Evolutionary conservation across 2,113 vertebrate genomes (phyloP).

Genomic region (Gobius niger): DNA sequence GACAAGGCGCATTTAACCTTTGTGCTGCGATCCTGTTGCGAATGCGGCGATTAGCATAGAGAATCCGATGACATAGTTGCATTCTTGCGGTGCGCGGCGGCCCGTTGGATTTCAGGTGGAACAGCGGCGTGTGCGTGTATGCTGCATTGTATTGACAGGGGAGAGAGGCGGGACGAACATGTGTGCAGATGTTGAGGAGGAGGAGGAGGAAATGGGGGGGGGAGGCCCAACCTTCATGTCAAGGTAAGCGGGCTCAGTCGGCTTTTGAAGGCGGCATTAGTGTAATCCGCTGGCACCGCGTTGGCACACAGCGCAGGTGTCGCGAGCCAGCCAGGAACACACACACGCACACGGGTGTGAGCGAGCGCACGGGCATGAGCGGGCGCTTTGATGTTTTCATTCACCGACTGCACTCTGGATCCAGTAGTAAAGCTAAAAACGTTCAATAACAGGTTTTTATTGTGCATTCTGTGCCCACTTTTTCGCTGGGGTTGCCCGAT

Average conservation of each 20-base stretch:
- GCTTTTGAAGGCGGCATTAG: conserved; percentile 62
- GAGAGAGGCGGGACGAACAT: conserved; percentile 40
- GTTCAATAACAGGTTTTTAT: too few species aligned
- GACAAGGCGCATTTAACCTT: conserved; percentile 13
- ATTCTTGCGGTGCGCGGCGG: conserved; percentile 24
- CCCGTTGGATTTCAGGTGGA: conserved; percentile 21
- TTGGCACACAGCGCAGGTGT: conserved; percentile 31
- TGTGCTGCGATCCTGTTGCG: not conserved
- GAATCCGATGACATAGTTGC: conserved; percentile 24
- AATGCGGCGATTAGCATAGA: conserved; percentile 15
- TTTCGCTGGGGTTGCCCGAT: too few species aligned
- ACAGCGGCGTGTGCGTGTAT: not conserved
- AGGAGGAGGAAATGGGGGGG: conserved; percentile 12
- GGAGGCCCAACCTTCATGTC: conserved; percentile 57
- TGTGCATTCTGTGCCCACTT: too few species aligned
- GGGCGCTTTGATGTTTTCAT: not conserved
- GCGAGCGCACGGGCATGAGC: not conserved
- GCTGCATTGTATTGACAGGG: not conserved
- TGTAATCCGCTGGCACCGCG: conserved; percentile 59
- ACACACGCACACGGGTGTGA: not conserved
- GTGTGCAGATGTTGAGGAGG: conserved; percentile 47
- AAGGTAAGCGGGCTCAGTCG: conserved; percentile 63
- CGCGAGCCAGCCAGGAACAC: conserved; percentile 4
- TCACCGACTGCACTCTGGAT: not conserved
- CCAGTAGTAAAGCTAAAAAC: too few species aligned